These are phyloP conservation scores for Torymus auratus DNA, from an alignment of 2,888 invertebrate species.

Conservation along the genomic window DNA sequence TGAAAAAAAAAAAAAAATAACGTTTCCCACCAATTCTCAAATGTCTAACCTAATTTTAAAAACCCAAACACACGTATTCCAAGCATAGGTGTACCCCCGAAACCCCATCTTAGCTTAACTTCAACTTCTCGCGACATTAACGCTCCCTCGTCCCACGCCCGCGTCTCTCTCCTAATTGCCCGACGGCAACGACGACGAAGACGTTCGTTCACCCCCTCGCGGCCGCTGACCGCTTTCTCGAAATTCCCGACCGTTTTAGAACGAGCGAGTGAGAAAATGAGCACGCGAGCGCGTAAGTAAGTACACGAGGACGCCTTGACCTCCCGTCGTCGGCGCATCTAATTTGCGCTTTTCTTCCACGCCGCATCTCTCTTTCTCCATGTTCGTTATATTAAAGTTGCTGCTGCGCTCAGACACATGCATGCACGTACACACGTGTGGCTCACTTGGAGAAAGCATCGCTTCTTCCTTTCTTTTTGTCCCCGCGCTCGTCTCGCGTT, in stretches of 20 bases:
- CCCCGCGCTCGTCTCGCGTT: no score
- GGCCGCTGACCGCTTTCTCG: neutral
- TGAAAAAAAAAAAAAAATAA: no score
- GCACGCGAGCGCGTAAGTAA: neutral
- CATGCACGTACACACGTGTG: slow-evolving; percentile 5
- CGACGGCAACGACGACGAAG: neutral
- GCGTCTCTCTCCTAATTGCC: slow-evolving; percentile 9
- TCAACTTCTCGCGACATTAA: no score
- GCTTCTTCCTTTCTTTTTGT: no score
- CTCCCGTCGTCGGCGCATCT: slow-evolving; percentile 40
- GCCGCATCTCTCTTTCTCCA: neutral
- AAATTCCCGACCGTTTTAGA: neutral
- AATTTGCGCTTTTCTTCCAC: slow-evolving; percentile 43
- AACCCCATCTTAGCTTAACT: no score
- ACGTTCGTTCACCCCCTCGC: slow-evolving; percentile 37
- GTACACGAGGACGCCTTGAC: slow-evolving; percentile 41
- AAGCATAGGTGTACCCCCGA: no score
- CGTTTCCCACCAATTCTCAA: no score
- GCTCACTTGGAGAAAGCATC: slow-evolving; percentile 31
- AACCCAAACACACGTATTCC: no score
- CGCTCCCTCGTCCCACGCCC: no score
- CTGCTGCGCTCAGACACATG: no score
- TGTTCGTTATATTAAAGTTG: no score
- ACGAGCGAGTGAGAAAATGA: neutral
- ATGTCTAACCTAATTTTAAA: no score